These are phyloP conservation scores for Limanda limanda DNA, from an alignment of 2,113 vertebrate genomes.

Conservation along the genomic window DNA sequence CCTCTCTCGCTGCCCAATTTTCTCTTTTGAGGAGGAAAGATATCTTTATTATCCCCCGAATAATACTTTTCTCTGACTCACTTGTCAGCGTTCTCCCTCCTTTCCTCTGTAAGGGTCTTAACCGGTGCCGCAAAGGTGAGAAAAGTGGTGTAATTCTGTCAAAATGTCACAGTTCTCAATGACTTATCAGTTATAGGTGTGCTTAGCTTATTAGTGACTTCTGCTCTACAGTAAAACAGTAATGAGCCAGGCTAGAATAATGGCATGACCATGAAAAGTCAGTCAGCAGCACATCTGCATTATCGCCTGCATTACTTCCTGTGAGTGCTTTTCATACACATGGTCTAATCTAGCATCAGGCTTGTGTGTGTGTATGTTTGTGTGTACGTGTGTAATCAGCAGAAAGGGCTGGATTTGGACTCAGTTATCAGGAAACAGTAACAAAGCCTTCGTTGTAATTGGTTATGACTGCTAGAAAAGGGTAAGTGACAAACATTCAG, in stretches of 20 bases:
- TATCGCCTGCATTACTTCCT: constrained; percentile 38
- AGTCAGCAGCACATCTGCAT: constrained; percentile 35
- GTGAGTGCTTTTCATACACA: constrained; percentile 15
- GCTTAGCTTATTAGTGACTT: background rate
- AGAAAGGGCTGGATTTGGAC: constrained; percentile 48
- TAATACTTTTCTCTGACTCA: no score
- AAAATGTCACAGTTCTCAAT: no score
- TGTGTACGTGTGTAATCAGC: constrained; percentile 34
- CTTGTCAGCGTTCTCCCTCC: no score
- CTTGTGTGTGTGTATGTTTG: background rate
- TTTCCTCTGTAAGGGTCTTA: no score
- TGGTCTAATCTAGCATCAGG: constrained; percentile 30
- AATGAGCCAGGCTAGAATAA: constrained; percentile 2
- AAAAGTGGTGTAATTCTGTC: no score
- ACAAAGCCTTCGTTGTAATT: constrained; percentile 57
- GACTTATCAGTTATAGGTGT: no score
- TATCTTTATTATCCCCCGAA: no score
- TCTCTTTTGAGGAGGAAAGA: no score
- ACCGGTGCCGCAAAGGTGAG: no score
- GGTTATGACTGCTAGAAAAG: constrained; percentile 62
- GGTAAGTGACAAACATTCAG: constrained; percentile 64
- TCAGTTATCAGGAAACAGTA: constrained; percentile 58
- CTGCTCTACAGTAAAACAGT: background rate
- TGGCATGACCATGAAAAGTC: constrained; percentile 25
- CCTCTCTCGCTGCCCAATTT: no score